These are phyloP conservation scores for Caerostris darwini DNA, from an alignment of 1,140 invertebrate species.

Conservation along the genomic window DNA sequence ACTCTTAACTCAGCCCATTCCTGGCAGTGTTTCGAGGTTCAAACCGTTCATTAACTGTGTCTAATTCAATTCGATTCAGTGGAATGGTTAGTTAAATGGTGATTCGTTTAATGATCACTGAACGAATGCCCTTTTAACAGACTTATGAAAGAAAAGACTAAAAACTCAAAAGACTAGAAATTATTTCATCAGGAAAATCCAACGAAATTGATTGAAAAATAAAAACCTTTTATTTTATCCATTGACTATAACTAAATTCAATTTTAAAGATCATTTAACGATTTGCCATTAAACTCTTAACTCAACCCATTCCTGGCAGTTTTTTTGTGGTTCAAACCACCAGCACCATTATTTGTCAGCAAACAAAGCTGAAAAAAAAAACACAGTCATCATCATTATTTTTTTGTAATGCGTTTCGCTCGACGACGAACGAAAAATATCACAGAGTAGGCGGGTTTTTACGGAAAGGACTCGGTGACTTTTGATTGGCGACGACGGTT, in stretches of 20 bases:
- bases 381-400: background rate
- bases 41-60: too few species aligned
- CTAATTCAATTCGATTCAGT: too few species aligned
- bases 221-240: too few species aligned
- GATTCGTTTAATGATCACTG: too few species aligned
- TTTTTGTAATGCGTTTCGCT: background rate
- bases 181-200: too few species aligned
- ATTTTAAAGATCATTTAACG: too few species aligned
- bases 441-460: slow-evolving; percentile 25
- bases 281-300: background rate
- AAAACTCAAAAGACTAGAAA: too few species aligned
- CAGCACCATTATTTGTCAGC: background rate
- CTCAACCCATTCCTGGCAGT: background rate
- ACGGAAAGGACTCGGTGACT: background rate
- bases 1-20: background rate
- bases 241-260: too few species aligned
- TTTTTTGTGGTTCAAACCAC: background rate
- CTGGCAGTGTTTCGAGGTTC: background rate
- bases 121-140: too few species aligned
- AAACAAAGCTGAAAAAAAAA: background rate
- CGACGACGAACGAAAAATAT: background rate
- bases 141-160: too few species aligned
- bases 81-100: too few species aligned
- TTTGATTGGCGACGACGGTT: slow-evolving; percentile 54
- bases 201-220: too few species aligned